Conservation (phyloP, 2,797 vertebrate genomes). For the Aldrovandia affinis region DNA sequence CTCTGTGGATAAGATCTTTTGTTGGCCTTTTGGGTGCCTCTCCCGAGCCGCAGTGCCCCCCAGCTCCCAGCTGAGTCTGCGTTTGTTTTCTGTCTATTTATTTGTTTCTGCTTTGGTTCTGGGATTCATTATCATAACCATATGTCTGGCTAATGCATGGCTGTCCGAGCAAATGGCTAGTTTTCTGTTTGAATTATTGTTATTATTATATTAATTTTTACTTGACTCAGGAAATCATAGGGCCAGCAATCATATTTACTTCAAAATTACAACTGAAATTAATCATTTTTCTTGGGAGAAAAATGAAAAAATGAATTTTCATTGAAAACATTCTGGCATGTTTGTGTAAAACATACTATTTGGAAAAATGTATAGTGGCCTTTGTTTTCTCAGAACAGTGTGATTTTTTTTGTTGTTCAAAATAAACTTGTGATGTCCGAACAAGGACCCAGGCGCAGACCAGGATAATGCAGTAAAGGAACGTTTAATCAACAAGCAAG, state of each 20-base stretch:
- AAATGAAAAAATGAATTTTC: too few relatives aligned
- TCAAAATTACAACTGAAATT: constrained; percentile 16
- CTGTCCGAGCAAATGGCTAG: constrained; percentile 12
- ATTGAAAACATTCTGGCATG: constrained; percentile 2
- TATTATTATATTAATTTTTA: constrained; percentile 1
- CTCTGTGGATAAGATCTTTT: constrained; percentile 25
- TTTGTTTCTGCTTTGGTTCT: constrained; percentile 47
- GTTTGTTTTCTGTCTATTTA: constrained; percentile 41
- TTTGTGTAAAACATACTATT: constrained; percentile 27
- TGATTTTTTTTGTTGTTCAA: constrained; percentile 16
- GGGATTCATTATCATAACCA: constrained; percentile 51
- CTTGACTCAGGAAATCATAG: not conserved
- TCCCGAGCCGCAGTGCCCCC: not conserved
- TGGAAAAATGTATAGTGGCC: constrained; percentile 5
- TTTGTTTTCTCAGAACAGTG: constrained; percentile 26
- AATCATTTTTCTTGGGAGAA: not conserved
- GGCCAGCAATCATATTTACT: constrained; percentile 15
- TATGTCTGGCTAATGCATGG: constrained; percentile 36
- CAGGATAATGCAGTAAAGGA: too few relatives aligned
- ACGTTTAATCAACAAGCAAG: too few relatives aligned
- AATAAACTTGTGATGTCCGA: too few relatives aligned
- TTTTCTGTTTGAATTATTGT: constrained; percentile 21
- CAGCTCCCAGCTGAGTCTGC: constrained; percentile 33
- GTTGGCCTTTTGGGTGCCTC: constrained; percentile 28
- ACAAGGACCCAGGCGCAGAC: too few relatives aligned